Percentiles rank a stretch among this genome's conserved stretches.
These are phyloP conservation scores for Eptatretus atami DNA, from an alignment of 2,797 vertebrate genomes.

Conservation along the genomic window DNA sequence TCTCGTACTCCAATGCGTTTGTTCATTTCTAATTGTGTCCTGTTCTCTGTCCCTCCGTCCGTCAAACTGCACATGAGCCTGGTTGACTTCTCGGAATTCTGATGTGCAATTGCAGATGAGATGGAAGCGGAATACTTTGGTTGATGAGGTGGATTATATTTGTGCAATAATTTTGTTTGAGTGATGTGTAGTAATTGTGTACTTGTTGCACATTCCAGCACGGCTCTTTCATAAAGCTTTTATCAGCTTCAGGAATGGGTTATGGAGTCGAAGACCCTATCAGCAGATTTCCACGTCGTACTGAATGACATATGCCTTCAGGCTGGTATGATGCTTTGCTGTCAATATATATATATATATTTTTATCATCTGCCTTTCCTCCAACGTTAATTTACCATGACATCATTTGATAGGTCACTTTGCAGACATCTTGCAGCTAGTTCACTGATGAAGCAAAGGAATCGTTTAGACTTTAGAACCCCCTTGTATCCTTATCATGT, in stretches of 20 bases:
- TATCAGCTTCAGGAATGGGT: slow-evolving; percentile 62
- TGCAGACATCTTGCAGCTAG: no score
- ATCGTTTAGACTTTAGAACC: no score
- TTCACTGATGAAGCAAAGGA: no score
- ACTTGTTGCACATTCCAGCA: slow-evolving; percentile 18
- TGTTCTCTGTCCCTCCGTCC: not conserved
- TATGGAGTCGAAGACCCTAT: slow-evolving; percentile 30
- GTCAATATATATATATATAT: not conserved
- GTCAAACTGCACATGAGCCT: not conserved
- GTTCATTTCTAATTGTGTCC: not conserved
- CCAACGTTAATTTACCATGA: no score
- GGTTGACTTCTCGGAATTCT: not conserved
- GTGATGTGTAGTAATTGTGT: not conserved
- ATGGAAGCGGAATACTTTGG: no score
- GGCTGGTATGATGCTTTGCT: slow-evolving; percentile 27
- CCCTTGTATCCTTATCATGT: slow-evolving; percentile 2
- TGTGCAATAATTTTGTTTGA: not conserved
- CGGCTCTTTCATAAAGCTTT: slow-evolving; percentile 88
- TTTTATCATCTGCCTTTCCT: no score
- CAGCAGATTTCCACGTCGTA: slow-evolving; percentile 68
- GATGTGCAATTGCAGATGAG: no score
- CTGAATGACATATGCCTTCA: slow-evolving; percentile 60
- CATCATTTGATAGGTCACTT: no score
- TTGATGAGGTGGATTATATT: no score
- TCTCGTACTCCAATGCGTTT: no score